Conservation (phyloP, 2,113 vertebrate species). For the Colius striatus region DNA sequence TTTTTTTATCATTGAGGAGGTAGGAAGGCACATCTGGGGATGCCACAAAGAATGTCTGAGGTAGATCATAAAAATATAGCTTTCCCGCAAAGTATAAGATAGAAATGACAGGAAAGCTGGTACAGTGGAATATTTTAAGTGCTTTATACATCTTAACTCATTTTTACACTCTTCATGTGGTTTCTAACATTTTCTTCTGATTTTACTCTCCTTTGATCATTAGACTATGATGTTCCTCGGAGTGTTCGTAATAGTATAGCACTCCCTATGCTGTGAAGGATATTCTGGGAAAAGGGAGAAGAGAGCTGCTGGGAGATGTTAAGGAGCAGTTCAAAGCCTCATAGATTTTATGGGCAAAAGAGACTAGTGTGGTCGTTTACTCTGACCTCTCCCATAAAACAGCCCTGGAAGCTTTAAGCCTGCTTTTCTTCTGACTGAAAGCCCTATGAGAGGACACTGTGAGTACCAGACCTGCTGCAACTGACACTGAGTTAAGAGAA, state of each 20-base stretch:
- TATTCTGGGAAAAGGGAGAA: neutral
- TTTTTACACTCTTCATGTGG: neutral
- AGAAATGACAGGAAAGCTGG: neutral
- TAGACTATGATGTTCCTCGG: neutral
- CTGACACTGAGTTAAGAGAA: neutral
- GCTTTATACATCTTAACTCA: neutral
- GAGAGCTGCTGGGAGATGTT: neutral
- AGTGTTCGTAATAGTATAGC: neutral
- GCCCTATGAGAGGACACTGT: neutral
- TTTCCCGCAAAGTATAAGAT: neutral
- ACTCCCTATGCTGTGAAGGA: neutral
- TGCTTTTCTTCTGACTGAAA: neutral
- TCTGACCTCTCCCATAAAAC: neutral
- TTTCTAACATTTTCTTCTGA: neutral
- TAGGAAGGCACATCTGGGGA: neutral
- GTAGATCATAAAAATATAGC: neutral
- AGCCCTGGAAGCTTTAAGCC: neutral
- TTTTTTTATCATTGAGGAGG: neutral
- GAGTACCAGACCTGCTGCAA: neutral
- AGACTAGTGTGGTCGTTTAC: neutral
- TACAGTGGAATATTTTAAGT: neutral
- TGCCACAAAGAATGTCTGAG: neutral
- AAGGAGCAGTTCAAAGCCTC: constrained; percentile 11
- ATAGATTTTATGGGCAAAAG: neutral
- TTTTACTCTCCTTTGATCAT: constrained; percentile 28